Base-by-base conservation (phyloP, 2,888 invertebrate species). In the Andrena camellia region DNA sequence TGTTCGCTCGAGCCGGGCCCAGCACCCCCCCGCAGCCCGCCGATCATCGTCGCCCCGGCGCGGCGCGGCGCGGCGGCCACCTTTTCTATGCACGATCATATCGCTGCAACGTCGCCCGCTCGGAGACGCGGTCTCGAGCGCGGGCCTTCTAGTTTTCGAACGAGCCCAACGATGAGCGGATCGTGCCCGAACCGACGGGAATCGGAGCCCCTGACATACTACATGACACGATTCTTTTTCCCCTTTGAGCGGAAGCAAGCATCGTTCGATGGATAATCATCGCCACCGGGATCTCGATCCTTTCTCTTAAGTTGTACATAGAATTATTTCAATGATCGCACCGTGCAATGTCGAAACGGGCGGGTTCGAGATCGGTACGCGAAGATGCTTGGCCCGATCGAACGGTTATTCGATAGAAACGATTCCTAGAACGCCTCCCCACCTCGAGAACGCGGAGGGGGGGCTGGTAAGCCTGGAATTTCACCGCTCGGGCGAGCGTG, bases 301-400 rank as follows among this genome's bases (percentile, higher is more conserved):
- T 63, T 80, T 71, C 68, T 73, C 72, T 66, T 83, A 66, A 63
- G 87, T 85, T 86, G 83, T 85, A 85, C 73, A 79, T 80, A 80
- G 67, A 68, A 66, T 82, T 82, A 42, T 63, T 64, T 62, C 57
- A 57, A 52, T 26, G 33, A 42, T 64, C 80, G 60, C 23, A 54
- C 68, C 73, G 68, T 73, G 59, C 31, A 48, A 48, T 33, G 71
- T 60, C 60, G 59, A 67, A 70, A 71, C 71, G 59, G 60, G 42
- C 66, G 76, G 59, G 57, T 81, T 78, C 60, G 62, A 78, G 70
- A 83, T 79, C 78, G 85, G 23, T 10, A 81, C 77, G 86, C 68
- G 78, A 79, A 75, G 70, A 77, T 68, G 81, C 77, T 87, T 75
- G 76, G 75, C 83, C 81, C 62, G 74, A 69, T 60, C 63, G 10